phyloP scores from a whole-genome alignment of 2,888 invertebrate species.

The Smittia sp. region DNA sequence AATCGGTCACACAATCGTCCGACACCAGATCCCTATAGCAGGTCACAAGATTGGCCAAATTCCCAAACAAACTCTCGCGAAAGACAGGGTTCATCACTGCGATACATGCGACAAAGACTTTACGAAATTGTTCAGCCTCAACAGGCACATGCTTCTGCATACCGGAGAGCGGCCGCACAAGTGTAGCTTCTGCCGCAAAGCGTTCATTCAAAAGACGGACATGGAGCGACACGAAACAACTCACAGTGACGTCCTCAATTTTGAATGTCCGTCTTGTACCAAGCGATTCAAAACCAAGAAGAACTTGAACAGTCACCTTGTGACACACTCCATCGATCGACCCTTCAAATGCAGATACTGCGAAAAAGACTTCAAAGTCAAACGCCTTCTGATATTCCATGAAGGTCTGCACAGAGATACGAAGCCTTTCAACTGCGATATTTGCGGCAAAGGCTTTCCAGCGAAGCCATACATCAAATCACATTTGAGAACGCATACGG shows the following conservation, averaged over 20 bases:
- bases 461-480: background rate
- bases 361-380: background rate
- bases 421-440: background rate
- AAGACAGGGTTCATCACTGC: background rate
- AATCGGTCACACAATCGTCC: background rate
- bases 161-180: background rate
- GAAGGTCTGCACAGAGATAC: background rate
- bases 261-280: background rate
- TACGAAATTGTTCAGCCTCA: background rate
- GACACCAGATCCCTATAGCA: background rate
- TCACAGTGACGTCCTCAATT: background rate
- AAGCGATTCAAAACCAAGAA: conserved; percentile 1
- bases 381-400: background rate
- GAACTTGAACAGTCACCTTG: background rate
- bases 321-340: background rate
- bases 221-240: background rate
- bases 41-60: background rate
- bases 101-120: background rate
- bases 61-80: background rate
- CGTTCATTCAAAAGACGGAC: background rate
- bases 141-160: background rate
- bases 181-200: background rate
- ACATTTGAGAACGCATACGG: background rate
- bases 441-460: background rate
- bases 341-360: background rate